Percentiles rank a stretch among this genome's conserved stretches.
These are phyloP conservation scores for Esox lucius DNA, from an alignment of 2,797 vertebrate genomes.

Conservation along the genomic window DNA sequence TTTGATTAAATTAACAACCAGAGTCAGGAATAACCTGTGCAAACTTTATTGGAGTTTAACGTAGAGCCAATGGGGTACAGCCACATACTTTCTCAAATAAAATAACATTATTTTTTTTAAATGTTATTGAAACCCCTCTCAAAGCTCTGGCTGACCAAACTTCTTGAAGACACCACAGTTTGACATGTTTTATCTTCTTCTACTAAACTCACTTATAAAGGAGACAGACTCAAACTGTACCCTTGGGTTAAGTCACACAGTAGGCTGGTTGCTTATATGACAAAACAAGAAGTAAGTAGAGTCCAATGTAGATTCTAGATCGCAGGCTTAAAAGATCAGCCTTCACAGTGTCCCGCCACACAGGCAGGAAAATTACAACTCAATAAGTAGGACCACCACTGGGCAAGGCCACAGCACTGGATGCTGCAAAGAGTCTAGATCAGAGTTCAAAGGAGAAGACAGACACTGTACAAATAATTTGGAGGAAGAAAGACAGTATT, in stretches of 20 bases:
- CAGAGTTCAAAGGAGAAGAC: background rate
- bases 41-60: background rate
- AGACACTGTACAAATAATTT: background rate
- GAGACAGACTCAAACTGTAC: slow-evolving; percentile 23
- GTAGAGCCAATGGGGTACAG: background rate
- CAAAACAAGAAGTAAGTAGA: slow-evolving; percentile 50
- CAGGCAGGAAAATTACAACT: slow-evolving; percentile 10
- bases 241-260: background rate
- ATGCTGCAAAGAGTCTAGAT: background rate
- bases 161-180: slow-evolving; percentile 30
- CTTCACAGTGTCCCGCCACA: slow-evolving; percentile 31
- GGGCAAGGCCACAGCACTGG: background rate
- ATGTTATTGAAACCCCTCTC: slow-evolving; percentile 34
- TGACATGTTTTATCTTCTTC: slow-evolving; percentile 27
- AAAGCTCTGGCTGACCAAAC: slow-evolving; percentile 44
- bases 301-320: slow-evolving; percentile 27
- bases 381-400: background rate
- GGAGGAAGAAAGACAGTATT: background rate
- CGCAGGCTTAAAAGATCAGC: slow-evolving; percentile 20
- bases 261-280: slow-evolving; percentile 46
- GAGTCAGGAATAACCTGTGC: background rate
- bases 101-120: background rate
- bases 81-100: background rate
- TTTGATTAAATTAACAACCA: background rate
- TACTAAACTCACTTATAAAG: slow-evolving; percentile 58